A percentile compares a stretch with the other conserved stretches of the same genome.
Conservation (phyloP, 2,888 invertebrate genomes). For the Pelosia muscerda region DNA sequence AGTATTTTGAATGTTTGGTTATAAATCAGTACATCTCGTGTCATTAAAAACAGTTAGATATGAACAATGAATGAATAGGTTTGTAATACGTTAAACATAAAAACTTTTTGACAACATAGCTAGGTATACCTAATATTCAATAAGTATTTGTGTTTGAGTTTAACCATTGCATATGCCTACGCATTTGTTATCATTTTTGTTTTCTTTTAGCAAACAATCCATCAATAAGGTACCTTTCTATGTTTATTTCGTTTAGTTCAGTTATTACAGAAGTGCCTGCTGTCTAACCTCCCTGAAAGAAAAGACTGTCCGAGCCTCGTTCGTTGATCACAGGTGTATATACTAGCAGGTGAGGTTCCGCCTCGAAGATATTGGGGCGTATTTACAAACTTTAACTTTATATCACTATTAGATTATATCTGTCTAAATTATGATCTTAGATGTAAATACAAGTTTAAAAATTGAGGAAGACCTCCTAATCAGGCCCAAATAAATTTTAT, state of each 20-base stretch:
- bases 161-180: too few relatives aligned
- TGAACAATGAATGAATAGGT: not conserved
- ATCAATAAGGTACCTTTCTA: not conserved
- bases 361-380: too few relatives aligned
- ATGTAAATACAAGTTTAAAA: not conserved
- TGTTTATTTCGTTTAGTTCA: not conserved
- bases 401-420: not conserved
- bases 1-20: not conserved
- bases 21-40: not conserved
- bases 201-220: too few relatives aligned
- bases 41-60: not conserved
- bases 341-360: not conserved
- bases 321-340: not conserved
- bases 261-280: too few relatives aligned
- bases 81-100: not conserved
- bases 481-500: not conserved
- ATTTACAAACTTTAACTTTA: too few relatives aligned
- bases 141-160: too few relatives aligned
- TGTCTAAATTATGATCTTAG: not conserved
- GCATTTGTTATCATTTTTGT: too few relatives aligned
- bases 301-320: not conserved
- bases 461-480: not conserved
- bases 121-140: too few relatives aligned
- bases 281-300: not conserved
- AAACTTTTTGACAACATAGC: too few relatives aligned